Base-by-base conservation (phyloP, 2,797 vertebrate genomes). In the Pseudomugil gertrudae region DNA sequence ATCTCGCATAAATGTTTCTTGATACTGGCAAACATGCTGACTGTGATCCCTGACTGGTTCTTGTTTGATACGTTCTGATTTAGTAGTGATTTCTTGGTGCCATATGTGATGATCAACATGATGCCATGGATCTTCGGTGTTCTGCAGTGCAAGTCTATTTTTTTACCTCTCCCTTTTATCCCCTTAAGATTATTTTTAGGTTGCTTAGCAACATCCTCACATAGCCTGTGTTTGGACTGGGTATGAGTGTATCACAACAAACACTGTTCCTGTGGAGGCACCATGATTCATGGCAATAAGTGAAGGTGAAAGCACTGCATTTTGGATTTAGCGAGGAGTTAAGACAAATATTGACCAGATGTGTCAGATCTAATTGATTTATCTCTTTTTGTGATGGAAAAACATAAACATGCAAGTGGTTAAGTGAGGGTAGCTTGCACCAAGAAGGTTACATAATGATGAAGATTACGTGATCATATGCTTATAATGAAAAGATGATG, bases 161-260 rank as follows among this genome's bases (percentile, higher is more conserved):
- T 65, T 53, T 76, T 74, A 80, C 72, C 72, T 72, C 66, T 76
- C 72, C 63, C 65, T 78, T 69, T 77, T 68, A 72, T 81, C 59
- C 78, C 76, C 68, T 58, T 69, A 81, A 83, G 83, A 91, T 90
- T 91, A 92, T 93, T 94, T 93, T 93, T 90, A 92, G 89, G 90
- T 94, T 93, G 91, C 93, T 83, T 89, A 88, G 93, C 92, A 94
- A 94, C 91, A 85, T 92, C 76, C 79, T 86, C 74, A 79, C 75
- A 78, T 68, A 70, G 70, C 51, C 64, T 38, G 63, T 75, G 74
- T 83, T 88, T 83, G 63, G 69, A 74, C 47, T 60, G 65, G 59
- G 52, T 73, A 74, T 86, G 76, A 70, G 63, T 78, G 76, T 57
- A 74, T 81, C 67, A 82, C 69, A 83, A 76, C 66, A 72, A 58